Percentiles rank a stretch among this genome's conserved stretches.
Evolutionary conservation across 2,888 invertebrate species (phyloP).

Genomic region (Stramonita haemastoma): DNA sequence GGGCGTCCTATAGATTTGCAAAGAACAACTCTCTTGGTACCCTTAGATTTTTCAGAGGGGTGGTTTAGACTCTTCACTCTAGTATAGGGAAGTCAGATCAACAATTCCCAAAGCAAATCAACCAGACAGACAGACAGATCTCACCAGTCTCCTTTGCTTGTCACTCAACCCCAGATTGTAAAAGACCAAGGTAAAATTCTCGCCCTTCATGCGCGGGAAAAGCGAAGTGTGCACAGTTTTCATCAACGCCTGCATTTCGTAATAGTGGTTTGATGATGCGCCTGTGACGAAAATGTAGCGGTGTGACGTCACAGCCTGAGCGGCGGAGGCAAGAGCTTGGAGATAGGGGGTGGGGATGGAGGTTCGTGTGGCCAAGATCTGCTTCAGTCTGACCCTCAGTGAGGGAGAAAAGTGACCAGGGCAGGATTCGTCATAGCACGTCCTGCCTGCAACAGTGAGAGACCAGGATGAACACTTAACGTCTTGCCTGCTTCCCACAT

Average conservation of each 20-base stretch:
- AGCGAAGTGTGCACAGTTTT: neutral
- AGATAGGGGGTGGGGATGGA: neutral
- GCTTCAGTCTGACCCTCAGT: neutral
- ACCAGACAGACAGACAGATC: neutral
- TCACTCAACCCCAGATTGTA: neutral
- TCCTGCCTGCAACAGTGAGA: neutral
- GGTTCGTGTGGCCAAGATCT: neutral
- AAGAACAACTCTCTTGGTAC: too few relatives aligned
- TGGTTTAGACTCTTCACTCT: too few relatives aligned
- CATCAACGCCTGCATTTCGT: constrained; percentile 10
- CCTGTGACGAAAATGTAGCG: constrained; percentile 18
- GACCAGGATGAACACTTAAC: too few relatives aligned
- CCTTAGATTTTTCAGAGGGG: too few relatives aligned
- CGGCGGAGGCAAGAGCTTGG: neutral
- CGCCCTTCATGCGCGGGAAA: neutral
- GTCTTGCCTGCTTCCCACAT: too few relatives aligned
- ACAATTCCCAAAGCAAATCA: too few relatives aligned
- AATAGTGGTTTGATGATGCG: neutral
- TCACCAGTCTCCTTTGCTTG: neutral
- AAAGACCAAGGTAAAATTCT: neutral
- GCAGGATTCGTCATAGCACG: neutral
- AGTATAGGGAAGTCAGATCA: too few relatives aligned
- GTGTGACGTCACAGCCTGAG: neutral
- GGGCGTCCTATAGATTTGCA: too few relatives aligned
- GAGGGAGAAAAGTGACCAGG: neutral